phyloP scores from a whole-genome alignment of 2,113 vertebrate genomes.

The Sterrhoptilus dennistouni region DNA sequence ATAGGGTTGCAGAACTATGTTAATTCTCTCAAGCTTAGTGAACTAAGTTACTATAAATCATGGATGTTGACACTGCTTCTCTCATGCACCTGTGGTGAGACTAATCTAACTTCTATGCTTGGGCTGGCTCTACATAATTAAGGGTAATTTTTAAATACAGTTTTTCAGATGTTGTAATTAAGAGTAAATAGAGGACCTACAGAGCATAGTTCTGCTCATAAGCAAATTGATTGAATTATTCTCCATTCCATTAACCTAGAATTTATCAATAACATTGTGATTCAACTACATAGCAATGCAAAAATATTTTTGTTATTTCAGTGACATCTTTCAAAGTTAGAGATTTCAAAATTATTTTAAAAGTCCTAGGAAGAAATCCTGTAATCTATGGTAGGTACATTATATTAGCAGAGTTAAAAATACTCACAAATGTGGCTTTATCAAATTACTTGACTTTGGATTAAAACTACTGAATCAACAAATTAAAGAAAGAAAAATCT shows the following conservation, averaged over 20 bases:
- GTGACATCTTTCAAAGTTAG: background rate
- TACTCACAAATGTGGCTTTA: background rate
- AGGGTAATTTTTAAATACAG: background rate
- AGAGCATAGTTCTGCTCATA: background rate
- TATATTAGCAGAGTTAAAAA: background rate
- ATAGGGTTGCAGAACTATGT: background rate
- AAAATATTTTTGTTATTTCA: background rate
- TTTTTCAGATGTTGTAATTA: background rate
- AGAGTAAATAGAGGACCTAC: background rate
- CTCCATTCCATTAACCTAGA: background rate
- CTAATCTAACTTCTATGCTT: background rate
- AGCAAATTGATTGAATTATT: background rate
- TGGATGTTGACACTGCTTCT: background rate
- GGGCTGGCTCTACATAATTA: background rate
- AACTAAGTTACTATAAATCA: background rate
- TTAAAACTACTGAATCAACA: conserved; percentile 27
- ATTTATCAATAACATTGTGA: background rate
- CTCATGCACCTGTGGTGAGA: background rate
- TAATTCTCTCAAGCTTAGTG: background rate
- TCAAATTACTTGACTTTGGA: background rate
- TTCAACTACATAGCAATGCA: background rate
- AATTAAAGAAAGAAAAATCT: conserved; percentile 13
- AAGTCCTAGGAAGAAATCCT: background rate
- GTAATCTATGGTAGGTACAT: background rate
- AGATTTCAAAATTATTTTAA: background rate